Base-by-base conservation (phyloP, 2,797 vertebrate genomes). In the Pteronotus mesoamericanus region DNA sequence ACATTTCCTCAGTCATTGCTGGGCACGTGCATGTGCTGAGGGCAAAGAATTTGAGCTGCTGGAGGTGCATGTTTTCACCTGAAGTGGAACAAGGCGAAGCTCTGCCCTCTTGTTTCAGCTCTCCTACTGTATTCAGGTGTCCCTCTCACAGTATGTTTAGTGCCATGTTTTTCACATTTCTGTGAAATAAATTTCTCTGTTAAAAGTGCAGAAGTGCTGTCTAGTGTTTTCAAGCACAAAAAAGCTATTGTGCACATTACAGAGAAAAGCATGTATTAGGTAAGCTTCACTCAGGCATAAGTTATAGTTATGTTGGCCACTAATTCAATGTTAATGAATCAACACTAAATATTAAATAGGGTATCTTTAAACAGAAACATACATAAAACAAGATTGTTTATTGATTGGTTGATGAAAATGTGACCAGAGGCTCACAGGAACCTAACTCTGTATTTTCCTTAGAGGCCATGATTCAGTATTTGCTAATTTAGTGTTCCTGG, bases 331-430 rank as follows among this genome's bases (percentile, higher is more conserved):
- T 39, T 89, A 93, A 89, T 89, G 68, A 94, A 64, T 51, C 61
- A 83, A 69, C 6, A 12, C 9, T 32, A 9, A 48, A 24, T 42
- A 59, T 19, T 48, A 89, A 95, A 89, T 39, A 29, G 48, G 22
- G 16, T 24, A 48, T 86, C 88, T 83, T 79, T 53, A 69, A 91
- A 51, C 57, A 94, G 48, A 94, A 72, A 72, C 29, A 80, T 80
- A 80, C 29, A 91, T 21, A 88, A 89, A 96, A 53, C 80, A 79
- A 75, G 16, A 11, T 34, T 80, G 29, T 34, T 53, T 51, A 39
- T 39, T 75, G 34, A 44, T n/a, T 3, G 2, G 66, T 29, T 61
- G 57, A 80, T 74, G 39, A 94, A 86, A 90, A 69, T 84, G 37
- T 74, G 78, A 66, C 32, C 61, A 44, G n/a, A 84, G 32, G 14